Evolutionary conservation across 1,140 invertebrate genomes (phyloP).

Genomic region (Conus betulinus): DNA sequence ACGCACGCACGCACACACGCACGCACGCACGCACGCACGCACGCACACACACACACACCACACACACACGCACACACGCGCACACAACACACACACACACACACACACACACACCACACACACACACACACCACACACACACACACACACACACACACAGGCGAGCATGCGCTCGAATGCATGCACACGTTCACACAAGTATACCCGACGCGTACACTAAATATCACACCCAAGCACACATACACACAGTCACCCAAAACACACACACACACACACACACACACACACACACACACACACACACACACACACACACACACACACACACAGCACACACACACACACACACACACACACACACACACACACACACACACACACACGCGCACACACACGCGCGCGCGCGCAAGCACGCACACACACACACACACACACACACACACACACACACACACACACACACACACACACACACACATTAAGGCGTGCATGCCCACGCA

Average conservation of each 20-base stretch:
- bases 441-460: not conserved
- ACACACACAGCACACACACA: not conserved
- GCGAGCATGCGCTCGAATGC: not conserved
- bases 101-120: not conserved
- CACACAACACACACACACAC: not conserved
- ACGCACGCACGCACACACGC: not conserved
- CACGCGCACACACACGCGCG: no score
- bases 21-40: not conserved
- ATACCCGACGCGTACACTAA: not conserved
- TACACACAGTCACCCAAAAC: not conserved
- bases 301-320: not conserved
- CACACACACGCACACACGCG: not conserved
- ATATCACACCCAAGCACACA: not conserved
- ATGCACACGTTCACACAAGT: not conserved
- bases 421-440: not conserved
- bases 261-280: not conserved
- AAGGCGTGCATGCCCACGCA: not conserved
- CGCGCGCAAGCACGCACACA: no score
- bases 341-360: not conserved
- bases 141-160: not conserved
- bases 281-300: not conserved
- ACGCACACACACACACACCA: not conserved
- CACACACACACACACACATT: not conserved
- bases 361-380: not conserved
- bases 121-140: not conserved